Percentiles rank a stretch among this genome's conserved stretches.
Evolutionary conservation across 2,797 vertebrate species (phyloP).

Genomic region (Corythornis leucogaster): DNA sequence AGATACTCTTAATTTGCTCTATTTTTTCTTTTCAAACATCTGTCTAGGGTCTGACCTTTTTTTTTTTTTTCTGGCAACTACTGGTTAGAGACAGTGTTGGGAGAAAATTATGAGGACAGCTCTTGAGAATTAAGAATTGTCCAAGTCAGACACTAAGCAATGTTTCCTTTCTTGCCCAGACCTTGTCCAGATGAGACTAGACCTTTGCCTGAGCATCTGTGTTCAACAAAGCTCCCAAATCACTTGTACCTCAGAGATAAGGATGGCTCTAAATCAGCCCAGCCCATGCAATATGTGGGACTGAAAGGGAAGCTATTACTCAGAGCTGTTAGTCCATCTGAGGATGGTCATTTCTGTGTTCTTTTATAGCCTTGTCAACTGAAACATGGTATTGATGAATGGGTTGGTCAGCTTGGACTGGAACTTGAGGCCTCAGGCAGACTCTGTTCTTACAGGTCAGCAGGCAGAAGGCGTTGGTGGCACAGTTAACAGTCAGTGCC

Average conservation of each 20-base stretch:
- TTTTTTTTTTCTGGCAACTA: neutral
- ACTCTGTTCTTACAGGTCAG: neutral
- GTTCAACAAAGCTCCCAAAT: neutral
- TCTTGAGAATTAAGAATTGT: neutral
- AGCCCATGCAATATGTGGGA: neutral
- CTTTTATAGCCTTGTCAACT: neutral
- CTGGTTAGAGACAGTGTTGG: neutral
- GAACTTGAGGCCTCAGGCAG: neutral
- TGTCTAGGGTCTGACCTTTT: neutral
- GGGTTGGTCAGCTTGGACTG: neutral
- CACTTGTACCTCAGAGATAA: neutral
- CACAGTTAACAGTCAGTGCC: neutral
- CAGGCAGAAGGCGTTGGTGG: neutral
- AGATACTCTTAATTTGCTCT: neutral
- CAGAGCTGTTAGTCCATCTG: neutral
- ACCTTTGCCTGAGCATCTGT: neutral
- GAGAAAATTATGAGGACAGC: neutral
- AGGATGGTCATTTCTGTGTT: neutral
- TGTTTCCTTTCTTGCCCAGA: neutral
- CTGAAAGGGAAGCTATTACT: neutral
- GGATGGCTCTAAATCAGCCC: neutral
- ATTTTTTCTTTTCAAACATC: constrained; percentile 12
- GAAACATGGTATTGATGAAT: neutral
- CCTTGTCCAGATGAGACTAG: neutral
- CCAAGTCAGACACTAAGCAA: neutral